A percentile compares a stretch with the other conserved stretches of the same genome.
Conservation (phyloP, 2,797 vertebrate genomes). For the Paramormyrops hopkinsi region DNA sequence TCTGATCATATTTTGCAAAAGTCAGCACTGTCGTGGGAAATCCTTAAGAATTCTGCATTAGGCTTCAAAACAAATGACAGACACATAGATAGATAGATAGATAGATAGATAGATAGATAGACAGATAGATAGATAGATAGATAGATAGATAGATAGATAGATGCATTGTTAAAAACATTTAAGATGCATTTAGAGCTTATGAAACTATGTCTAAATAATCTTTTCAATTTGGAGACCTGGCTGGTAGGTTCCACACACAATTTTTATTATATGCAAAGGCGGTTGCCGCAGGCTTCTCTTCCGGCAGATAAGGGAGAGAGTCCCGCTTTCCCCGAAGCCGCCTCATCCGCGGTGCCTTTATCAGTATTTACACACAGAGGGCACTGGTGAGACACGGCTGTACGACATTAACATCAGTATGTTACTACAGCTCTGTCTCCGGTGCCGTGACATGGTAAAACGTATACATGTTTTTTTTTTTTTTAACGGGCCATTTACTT, state of each 20-base stretch:
- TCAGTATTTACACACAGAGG: slow-evolving; percentile 31
- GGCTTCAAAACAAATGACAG: not conserved
- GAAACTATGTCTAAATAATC: not conserved
- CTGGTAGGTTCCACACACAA: not conserved
- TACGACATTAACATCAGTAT: not conserved
- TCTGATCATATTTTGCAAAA: not conserved
- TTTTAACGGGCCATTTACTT: not conserved
- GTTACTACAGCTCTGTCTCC: not conserved
- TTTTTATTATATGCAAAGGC: not conserved
- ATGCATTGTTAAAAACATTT: not conserved
- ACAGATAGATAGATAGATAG: not conserved
- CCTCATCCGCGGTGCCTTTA: not conserved
- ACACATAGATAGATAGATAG: not conserved
- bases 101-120: not conserved
- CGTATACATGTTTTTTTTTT: not conserved
- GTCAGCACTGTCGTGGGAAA: not conserved
- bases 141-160: not conserved
- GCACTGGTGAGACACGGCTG: not conserved
- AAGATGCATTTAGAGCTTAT: not conserved
- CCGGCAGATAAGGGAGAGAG: not conserved
- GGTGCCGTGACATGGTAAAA: not conserved
- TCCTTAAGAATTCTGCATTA: not conserved
- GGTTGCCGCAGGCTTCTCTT: not conserved
- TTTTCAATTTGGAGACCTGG: not conserved
- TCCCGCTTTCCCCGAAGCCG: not conserved